Evolutionary conservation across 2,797 vertebrate species (phyloP).

Genomic region (Balearica regulorum): DNA sequence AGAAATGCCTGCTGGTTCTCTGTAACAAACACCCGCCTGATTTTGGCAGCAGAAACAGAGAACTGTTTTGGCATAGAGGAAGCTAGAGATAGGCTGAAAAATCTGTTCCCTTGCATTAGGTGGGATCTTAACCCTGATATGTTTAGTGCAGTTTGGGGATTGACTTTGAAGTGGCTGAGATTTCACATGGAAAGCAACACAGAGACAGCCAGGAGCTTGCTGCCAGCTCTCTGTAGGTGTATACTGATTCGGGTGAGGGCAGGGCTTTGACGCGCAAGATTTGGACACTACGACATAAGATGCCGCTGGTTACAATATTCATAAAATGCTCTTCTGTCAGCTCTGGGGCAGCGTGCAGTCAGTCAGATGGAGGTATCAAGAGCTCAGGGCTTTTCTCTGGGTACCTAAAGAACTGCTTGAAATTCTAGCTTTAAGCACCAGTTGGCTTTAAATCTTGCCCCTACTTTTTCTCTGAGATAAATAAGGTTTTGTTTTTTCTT

Average conservation of each 20-base stretch:
- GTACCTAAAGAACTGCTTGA: not conserved
- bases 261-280: not conserved
- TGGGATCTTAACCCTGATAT: not conserved
- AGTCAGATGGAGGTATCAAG: not conserved
- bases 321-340: not conserved
- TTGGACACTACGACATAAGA: not conserved
- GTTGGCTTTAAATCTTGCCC: not conserved
- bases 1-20: not conserved
- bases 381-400: not conserved
- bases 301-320: not conserved
- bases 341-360: not conserved
- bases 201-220: not conserved
- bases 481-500: not conserved
- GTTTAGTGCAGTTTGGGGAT: not conserved
- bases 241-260: not conserved
- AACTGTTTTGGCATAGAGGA: not conserved
- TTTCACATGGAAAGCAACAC: not conserved
- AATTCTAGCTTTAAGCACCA: conserved; percentile 10
- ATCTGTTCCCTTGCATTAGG: not conserved
- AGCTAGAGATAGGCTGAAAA: not conserved
- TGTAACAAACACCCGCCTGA: not conserved
- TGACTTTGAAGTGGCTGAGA: not conserved
- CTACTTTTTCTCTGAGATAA: not conserved
- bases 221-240: not conserved
- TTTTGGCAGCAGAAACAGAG: not conserved